Conservation (phyloP, 1,140 invertebrate genomes). For the Chelonus insularis region DNA sequence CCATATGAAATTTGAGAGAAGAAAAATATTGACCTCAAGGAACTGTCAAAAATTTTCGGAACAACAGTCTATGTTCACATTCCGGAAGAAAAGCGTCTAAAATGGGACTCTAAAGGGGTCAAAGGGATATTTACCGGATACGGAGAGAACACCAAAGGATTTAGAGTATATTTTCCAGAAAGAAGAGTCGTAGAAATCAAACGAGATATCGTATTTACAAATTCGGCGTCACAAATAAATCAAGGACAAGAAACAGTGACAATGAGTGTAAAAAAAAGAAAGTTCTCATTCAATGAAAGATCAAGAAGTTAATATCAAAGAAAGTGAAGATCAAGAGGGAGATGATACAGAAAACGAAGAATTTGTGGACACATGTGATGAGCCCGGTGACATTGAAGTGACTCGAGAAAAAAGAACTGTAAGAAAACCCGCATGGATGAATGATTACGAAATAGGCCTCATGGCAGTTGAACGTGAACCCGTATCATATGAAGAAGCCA, state of each 20-base stretch:
- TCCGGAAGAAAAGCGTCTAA: slow-evolving; percentile 38
- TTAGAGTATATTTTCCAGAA: neutral
- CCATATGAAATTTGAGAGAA: slow-evolving; percentile 27
- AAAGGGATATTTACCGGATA: slow-evolving; percentile 2
- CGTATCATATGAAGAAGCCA: no score
- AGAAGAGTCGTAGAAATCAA: neutral
- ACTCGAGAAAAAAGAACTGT: no score
- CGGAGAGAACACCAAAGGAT: neutral
- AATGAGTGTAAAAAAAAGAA: no score
- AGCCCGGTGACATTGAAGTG: no score
- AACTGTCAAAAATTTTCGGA: slow-evolving; percentile 41
- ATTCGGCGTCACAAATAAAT: neutral
- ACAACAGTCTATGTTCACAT: slow-evolving; percentile 38
- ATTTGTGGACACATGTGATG: no score
- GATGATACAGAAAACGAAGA: no score
- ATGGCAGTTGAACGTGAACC: no score
- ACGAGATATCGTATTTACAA: neutral
- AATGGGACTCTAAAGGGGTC: slow-evolving; percentile 35
- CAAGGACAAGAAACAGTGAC: neutral
- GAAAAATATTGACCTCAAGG: slow-evolving; percentile 30
- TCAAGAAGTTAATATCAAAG: no score
- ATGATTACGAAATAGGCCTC: no score
- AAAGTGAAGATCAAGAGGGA: no score
- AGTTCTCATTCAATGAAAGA: no score
- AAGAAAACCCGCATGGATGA: no score